Evolutionary conservation across 2,797 vertebrate genomes (phyloP), one percentile per base, ranked within the genome.

Genomic region (Erpetoichthys calabaricus): DNA sequence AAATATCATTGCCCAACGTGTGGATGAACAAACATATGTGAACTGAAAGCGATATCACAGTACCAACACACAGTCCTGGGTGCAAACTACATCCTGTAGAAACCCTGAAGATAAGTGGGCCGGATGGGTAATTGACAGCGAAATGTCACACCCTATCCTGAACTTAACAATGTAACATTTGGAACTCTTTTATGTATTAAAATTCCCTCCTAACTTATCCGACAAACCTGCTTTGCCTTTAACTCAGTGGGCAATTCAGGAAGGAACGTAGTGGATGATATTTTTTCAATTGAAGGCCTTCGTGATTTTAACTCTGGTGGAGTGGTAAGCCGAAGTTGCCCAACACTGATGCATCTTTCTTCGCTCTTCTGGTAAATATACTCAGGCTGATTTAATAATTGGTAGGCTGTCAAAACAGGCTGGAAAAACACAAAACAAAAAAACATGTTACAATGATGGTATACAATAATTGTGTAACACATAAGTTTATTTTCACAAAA

Each of bases 361-460:
- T 67, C 72, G 53, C 73, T 74, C 66, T 80, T 71, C 55, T 74
- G 63, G 57, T 81, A 72, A 52, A 78, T 64, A 8, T 66, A 77
- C 59, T 80, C 78, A 5, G 82, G 81, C 49, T 75, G 59, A 44
- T 69, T 86, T 50, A 66, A 71, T 56, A 63, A 71, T 53, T 87
- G 82, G 64, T 75, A 75, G 58, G 60, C 67, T 67, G 83, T 90
- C 55, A 91, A 64, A 55, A 80, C 68, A 65, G 86, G 82, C 88
- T 91, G 63, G 45, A 66, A 60, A 57, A 25, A 25, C 25, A 25
- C 25, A 25, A 25, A 25, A 25, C 25, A 25, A 25, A 25, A 25
- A 25, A 25, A 25, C 25, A 25, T 25, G 25, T 25, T 25, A 25
- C 25, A 25, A 25, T 25, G 25, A 25, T 25, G 25, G 25, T 25